Evolutionary conservation across 2,888 invertebrate species (phyloP), one percentile per base, ranked within the genome.

Genomic region (Chrysolina oricalcia): DNA sequence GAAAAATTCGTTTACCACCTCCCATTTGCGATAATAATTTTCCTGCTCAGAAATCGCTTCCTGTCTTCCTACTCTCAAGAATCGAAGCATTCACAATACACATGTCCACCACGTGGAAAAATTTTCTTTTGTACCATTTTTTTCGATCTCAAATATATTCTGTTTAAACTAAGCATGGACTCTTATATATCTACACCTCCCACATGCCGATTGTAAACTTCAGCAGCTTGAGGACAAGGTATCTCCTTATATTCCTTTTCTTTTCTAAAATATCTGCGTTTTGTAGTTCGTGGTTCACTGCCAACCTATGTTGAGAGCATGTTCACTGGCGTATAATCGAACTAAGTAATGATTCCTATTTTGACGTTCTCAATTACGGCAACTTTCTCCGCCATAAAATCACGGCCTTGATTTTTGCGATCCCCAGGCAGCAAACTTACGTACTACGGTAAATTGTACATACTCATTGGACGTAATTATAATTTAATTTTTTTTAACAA

Each of bases 271-370:
- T 72, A 81, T 53, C 81, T 77, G 70, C 69, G 17, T 53, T 56
- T 71, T 64, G 76, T 73, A 48, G 65, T 50, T 71, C 46, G 41
- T 46, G 77, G 80, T 41, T 74, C 21, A 76, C 77, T 77, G 19
- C 84, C 86, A 73, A 77, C 83, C 80, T 85, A 86, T 75, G 82
- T 83, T 8, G 86, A 86, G 53, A 81, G 76, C 15, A 85, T 79
- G 11, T 75, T 50, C 11, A 64, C 43, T 70, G n/a, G n/a, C n/a
- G n/a, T 59, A 43, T 46, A 35, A 21, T 41, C 40, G 21, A 56
- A 56, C 69, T 56, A 69, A 23, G 41, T 27, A n/a, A 68, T 50
- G 11, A 40, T 17, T 35, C 5, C 21, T 43, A 11, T 81, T 15
- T 82, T 73, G 56, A 78, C 74, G 10, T 73, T 78, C 75, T 84